Conservation (phyloP, 2,888 invertebrate species). For the Odontomyia ornata region DNA sequence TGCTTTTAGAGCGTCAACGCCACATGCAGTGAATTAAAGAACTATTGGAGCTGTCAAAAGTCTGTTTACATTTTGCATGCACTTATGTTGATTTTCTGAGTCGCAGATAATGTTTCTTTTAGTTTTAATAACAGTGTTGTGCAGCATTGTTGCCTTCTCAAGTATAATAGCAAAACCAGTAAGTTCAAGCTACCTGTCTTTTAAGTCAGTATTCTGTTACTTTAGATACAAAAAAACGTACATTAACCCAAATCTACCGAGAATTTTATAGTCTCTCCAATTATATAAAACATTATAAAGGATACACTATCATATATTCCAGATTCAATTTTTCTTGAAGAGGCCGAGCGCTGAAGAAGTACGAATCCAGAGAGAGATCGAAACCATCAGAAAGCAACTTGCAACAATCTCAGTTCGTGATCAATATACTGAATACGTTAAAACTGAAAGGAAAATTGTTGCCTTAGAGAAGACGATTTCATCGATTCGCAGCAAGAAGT, state of each 20-base stretch:
- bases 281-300: background rate
- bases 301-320: constrained; percentile 23
- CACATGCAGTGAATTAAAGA: background rate
- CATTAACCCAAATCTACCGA: background rate
- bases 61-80: constrained; percentile 12
- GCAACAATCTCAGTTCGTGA: constrained; percentile 48
- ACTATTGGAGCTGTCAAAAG: constrained; percentile 22
- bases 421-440: constrained; percentile 49
- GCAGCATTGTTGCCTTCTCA: constrained; percentile 53
- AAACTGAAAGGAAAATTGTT: constrained; percentile 50
- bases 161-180: constrained; percentile 54
- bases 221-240: background rate
- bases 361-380: constrained; percentile 42
- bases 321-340: constrained; percentile 47
- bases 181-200: constrained; percentile 40
- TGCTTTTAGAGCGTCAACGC: background rate
- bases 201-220: background rate
- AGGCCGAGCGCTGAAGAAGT: constrained; percentile 44
- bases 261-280: background rate
- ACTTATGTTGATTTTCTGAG: background rate
- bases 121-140: constrained; percentile 52
- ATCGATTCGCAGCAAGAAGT: constrained; percentile 2
- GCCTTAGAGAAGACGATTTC: constrained; percentile 44
- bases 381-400: constrained; percentile 42
- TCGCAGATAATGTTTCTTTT: constrained; percentile 53